Conservation (phyloP, 2,797 vertebrate genomes). For the Amniataba percoides region DNA sequence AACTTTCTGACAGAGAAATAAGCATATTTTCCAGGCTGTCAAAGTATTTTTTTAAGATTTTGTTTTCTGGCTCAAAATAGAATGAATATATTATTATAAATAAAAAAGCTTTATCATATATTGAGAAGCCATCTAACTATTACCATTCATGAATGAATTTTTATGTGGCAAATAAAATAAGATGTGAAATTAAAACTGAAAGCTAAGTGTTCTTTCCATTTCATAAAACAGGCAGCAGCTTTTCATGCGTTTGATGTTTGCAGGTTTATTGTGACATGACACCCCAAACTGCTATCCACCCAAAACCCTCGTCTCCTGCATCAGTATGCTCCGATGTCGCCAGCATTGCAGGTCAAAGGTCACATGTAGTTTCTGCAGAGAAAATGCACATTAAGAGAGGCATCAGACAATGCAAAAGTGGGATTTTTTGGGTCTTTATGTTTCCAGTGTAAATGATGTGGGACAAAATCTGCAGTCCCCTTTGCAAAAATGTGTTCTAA, state of each 20-base stretch:
- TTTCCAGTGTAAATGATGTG: too few species aligned
- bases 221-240: neutral
- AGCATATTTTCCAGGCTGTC: neutral
- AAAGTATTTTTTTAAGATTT: neutral
- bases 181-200: neutral
- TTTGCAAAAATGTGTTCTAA: too few species aligned
- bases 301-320: neutral
- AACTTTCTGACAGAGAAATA: neutral
- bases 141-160: neutral
- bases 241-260: neutral
- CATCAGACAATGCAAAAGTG: neutral
- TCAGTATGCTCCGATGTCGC: neutral
- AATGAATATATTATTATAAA: neutral
- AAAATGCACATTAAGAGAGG: neutral
- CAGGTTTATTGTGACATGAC: slow-evolving; percentile 42
- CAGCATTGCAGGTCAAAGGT: slow-evolving; percentile 14
- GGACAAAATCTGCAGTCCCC: too few species aligned
- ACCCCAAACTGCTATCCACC: neutral
- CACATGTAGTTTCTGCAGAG: slow-evolving; percentile 37
- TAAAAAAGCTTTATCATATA: neutral
- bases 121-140: slow-evolving; percentile 6
- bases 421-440: too few species aligned
- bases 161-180: neutral
- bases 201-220: neutral
- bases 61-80: neutral